These are phyloP conservation scores for Ahaetulla prasina DNA, from an alignment of 2,113 vertebrate genomes.

Conservation along the genomic window DNA sequence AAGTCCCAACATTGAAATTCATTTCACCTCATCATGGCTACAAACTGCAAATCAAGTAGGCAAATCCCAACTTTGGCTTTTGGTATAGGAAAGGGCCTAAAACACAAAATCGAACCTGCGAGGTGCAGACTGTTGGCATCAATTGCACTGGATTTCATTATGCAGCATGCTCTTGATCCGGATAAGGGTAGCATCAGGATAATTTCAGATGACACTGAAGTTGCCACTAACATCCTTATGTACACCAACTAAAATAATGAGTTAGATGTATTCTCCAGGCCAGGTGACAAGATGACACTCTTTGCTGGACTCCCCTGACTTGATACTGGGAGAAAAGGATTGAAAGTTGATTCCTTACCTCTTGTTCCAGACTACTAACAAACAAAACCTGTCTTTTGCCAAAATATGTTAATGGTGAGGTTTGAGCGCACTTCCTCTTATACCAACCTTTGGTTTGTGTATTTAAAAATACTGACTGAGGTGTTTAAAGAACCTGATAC, in stretches of 20 bases:
- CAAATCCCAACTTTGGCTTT: neutral
- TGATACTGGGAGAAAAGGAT: neutral
- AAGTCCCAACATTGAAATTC: neutral
- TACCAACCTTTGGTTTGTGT: neutral
- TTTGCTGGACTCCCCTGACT: neutral
- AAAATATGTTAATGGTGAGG: neutral
- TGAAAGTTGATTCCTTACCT: neutral
- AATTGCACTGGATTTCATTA: neutral
- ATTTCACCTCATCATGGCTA: neutral
- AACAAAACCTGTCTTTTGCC: neutral
- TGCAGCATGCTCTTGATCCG: neutral
- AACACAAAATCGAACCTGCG: neutral
- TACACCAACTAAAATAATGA: neutral
- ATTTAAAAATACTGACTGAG: neutral
- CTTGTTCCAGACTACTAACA: neutral
- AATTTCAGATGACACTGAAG: neutral
- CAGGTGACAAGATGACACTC: neutral
- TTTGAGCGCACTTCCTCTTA: neutral
- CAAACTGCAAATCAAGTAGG: neutral
- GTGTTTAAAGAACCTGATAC: neutral
- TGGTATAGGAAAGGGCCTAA: neutral
- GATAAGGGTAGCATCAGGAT: neutral
- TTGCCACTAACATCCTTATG: neutral
- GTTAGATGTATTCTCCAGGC: neutral
- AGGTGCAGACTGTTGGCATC: neutral